Evolutionary conservation across 2,888 invertebrate genomes (phyloP), one percentile per base, ranked within the genome.

Genomic region (Dichetophora obliterata): DNA sequence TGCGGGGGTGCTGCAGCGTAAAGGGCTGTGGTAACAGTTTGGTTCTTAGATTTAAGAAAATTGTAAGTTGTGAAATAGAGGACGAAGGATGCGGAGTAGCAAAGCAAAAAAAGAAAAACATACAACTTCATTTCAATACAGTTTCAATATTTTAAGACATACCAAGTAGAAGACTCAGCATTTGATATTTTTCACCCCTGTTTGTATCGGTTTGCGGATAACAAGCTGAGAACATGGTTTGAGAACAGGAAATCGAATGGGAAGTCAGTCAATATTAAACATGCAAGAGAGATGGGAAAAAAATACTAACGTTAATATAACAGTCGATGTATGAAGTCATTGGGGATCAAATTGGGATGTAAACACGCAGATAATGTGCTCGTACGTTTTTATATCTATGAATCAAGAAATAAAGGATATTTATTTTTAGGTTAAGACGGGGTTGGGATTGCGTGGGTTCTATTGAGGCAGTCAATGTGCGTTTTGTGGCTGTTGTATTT

Each of bases 271-370:
- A 52, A 61, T 37, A 16, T 27, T 5, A 43, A 6, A 14, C 31
- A 61, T 59, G 48, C 65, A 34, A 22, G 52, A 72, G 31, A 16
- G 43, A 24, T 43, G 34, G 37, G 11, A 75, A 54, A 74, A 27
- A 68, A 75, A 75, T 80, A 82, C 79, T 82, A 82, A 81, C 78
- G 75, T 63, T 75, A 61, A 75, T 24, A 70, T 69, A 54, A 59
- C 31, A 37, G 65, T 59, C 70, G 59, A 75, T 66, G 75, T 70
- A 77, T 79, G 79, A 80, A 84, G 84, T 84, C 84, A 82, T 83
- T 81, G 85, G 85, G 82, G 81, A 83, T 85, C 83, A 84, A 86
- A 86, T 85, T 85, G 83, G 84, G 86, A 84, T 86, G 85, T 86
- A 85, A 85, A 85, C 85, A 85, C 83, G 84, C 84, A 84, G 85